Evolutionary conservation across 2,888 invertebrate genomes (phyloP).

Genomic region (Eueremaeus valkanovi): DNA sequence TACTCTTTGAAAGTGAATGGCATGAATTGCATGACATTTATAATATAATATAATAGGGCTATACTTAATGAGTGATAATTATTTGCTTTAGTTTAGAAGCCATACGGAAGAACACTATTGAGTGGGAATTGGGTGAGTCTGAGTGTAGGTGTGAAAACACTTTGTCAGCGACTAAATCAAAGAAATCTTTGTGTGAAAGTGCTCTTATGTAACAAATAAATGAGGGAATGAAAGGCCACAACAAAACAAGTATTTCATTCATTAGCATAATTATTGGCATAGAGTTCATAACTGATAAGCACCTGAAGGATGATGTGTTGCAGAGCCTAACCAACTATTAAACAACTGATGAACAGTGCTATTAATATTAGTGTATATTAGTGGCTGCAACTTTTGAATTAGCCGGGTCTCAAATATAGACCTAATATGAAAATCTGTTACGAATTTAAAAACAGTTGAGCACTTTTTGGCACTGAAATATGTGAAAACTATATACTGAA

Average conservation of each 20-base stretch:
- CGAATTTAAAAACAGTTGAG: too few relatives aligned
- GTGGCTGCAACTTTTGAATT: too few relatives aligned
- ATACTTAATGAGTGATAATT: constrained; percentile 5
- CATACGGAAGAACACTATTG: constrained; percentile 6
- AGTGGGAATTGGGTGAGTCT: constrained; percentile 29
- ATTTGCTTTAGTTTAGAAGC: constrained; percentile 8
- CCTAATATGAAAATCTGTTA: too few relatives aligned
- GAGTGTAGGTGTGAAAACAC: constrained; percentile 19
- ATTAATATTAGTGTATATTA: too few relatives aligned
- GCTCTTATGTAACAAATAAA: neutral
- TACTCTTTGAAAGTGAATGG: neutral
- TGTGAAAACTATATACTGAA: too few relatives aligned
- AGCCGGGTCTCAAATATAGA: too few relatives aligned
- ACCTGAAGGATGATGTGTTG: neutral
- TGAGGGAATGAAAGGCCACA: neutral
- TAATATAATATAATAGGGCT: constrained; percentile 23
- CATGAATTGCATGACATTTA: neutral
- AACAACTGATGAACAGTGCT: too few relatives aligned
- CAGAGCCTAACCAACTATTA: too few relatives aligned
- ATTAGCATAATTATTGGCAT: neutral
- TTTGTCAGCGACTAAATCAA: neutral
- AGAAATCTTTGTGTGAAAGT: neutral
- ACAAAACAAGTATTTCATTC: neutral
- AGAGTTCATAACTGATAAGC: neutral
- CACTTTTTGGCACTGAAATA: too few relatives aligned